Evolutionary conservation across 2,888 invertebrate species (phyloP), one percentile per base, ranked within the genome.

Genomic region (Pseudococcus viburni): DNA sequence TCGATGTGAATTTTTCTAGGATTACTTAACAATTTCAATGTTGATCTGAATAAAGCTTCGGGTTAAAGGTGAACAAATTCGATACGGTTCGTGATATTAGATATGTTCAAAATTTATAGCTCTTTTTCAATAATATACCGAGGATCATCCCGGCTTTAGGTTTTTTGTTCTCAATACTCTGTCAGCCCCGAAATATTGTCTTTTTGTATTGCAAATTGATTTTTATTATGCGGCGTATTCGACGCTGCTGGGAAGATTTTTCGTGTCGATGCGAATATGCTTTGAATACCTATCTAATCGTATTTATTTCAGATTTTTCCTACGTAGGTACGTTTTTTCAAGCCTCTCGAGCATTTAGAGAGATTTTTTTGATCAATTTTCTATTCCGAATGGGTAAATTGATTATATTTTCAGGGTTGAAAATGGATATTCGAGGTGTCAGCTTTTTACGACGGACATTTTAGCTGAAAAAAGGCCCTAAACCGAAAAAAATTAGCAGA

Each of bases 191-290:
- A 73, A 73, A 73, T 73, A 73, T 73, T 73, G 68, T 73, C 33
- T 22, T 73, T 73, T 73, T 73, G 68, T 73, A 33, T 73, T 73
- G 33, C 68, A 73, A 73, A 73, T 73, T 73, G 68, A 33, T 73
- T 73, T 73, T 73, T 73, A 73, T 73, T 73, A 73, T 12, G 33
- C 68, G 8, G 33, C 5, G 68, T 73, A 73, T 33, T 73, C 26
- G 68, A 26, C 3, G 26, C 26, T 73, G 33, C 11, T 33, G 26
- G 26, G 26, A 12, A 59, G 19, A 26, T 73, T 73, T 73, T 73
- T 73, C 68, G 5, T 33, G 11, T 73, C 68, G 5, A 12, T 33
- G 68, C 33, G 33, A 73, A 26, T 73, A 73, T 73, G 33, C 11
- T 15, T 33, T 73, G 6, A 73, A 51, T 51, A 51, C 26, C 26